Base-by-base conservation (phyloP, 2,888 invertebrate species). In the Amaurobius ferox region DNA sequence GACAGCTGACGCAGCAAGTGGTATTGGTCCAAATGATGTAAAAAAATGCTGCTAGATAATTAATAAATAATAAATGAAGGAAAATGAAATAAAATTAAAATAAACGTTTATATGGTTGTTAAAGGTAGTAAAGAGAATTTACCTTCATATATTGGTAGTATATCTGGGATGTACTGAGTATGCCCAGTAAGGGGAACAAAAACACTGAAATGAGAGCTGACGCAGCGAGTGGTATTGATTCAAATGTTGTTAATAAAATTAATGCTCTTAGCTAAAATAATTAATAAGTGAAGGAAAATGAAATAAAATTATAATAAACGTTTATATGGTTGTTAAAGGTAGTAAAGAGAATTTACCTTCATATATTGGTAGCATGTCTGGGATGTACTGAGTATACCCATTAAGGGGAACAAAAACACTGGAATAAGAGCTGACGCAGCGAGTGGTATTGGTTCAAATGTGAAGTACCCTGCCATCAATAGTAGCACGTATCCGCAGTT, bases 401-500 rank as follows among this genome's bases (percentile, higher is more conserved):
- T 76, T 19, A 90, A 61, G 0, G 90, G 90, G 77, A 89, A 90
- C n/a, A 89, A 71, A 9, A 90, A 87, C 0, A 90, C 80, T 1
- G 90, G 90, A 28, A 90, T 68, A n/a, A 90, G 71, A 19, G 90
- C 88, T 9, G 90, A 90, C 0, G 88, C 88, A 6, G 90, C 88
- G 32, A 90, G 71, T 9, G 90, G 90, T n/a, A 90, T 73, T 9
- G 87, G 88, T 70, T 90, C 89, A n/a, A 89, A 87, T n/a, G 89
- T 88, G 89, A 90, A 90, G 73, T 89, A 89, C 13, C 88, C 62
- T n/a, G 89, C 89, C 90, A 90, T 90, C n/a, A 89, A 72, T n/a
- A 89, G 71, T n/a, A 91, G 88, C 0, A 90, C 89, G 86, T 90
- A 91, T 6, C 90, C 90, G 86, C 91, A 91, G 74, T 89, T 87